Percentiles rank a stretch among this genome's conserved stretches.
Evolutionary conservation across 35 echinoderm and acorn worm species (phyloP).

Genomic region (Diadema setosum): DNA sequence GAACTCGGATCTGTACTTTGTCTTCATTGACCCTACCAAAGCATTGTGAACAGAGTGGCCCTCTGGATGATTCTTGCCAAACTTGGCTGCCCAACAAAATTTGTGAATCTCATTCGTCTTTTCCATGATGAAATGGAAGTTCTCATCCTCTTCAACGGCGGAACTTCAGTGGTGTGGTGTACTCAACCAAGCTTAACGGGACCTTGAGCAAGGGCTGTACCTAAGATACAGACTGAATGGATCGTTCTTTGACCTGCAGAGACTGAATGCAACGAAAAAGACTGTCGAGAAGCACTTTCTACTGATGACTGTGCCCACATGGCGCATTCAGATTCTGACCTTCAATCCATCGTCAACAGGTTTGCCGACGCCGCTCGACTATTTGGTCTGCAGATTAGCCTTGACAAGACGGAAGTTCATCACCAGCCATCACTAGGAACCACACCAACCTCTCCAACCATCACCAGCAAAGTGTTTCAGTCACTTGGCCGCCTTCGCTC

Average conservation of each 20-base stretch:
- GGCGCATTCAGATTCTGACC: not conserved
- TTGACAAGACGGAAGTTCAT: constrained; percentile 15
- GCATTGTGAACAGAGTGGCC: constrained; percentile 32
- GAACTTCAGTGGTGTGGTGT: not conserved
- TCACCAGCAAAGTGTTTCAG: not conserved
- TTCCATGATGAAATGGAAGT: not conserved
- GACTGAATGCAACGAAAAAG: not conserved
- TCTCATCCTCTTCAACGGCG: not conserved
- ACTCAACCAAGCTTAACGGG: not conserved
- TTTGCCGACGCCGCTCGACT: not conserved
- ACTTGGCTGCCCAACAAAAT: constrained; percentile 3
- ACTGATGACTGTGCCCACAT: constrained; percentile 23
- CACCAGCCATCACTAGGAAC: not conserved
- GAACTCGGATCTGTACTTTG: not conserved
- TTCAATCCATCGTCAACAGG: not conserved
- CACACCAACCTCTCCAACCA: not conserved
- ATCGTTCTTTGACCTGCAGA: not conserved
- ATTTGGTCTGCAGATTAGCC: constrained; percentile 44
- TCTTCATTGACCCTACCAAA: constrained; percentile 62
- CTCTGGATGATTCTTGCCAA: constrained; percentile 3
- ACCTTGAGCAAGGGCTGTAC: not conserved
- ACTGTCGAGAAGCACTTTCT: not conserved
- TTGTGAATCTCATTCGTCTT: not conserved
- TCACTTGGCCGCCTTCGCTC: constrained; percentile 19
- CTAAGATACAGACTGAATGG: constrained; percentile 13